Conservation (phyloP, 2,797 vertebrate species). For the Echeneis naucrates region DNA sequence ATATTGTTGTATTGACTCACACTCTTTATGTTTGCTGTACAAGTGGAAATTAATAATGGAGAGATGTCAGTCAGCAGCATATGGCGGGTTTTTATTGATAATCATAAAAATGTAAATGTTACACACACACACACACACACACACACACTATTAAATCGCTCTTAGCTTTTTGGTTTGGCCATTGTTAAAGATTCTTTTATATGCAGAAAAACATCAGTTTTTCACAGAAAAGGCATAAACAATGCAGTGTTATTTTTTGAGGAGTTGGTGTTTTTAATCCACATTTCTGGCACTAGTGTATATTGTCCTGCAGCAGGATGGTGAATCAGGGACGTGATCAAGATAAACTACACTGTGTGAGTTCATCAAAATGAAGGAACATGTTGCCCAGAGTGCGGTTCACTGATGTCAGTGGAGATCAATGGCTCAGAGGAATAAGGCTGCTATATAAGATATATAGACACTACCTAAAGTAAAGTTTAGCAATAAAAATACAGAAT, state of each 20-base stretch:
- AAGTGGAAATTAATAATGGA: not conserved
- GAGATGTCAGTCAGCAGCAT: not conserved
- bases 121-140: slow-evolving; percentile 8
- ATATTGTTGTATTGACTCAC: slow-evolving; percentile 18
- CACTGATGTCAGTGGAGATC: slow-evolving; percentile 10
- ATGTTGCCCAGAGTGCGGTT: slow-evolving; percentile 2
- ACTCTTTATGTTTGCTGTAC: slow-evolving; percentile 17
- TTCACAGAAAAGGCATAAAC: not conserved
- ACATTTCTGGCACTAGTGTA: slow-evolving; percentile 16
- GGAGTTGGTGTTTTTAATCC: slow-evolving; percentile 14
- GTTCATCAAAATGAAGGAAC: slow-evolving; percentile 12
- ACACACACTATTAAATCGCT: not conserved
- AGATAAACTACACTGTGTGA: slow-evolving; percentile 15
- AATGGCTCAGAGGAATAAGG: slow-evolving; percentile 11
- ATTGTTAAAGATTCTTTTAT: not conserved
- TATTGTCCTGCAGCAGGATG: not conserved
- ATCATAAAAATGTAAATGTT: slow-evolving; percentile 8
- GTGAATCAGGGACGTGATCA: slow-evolving; percentile 3
- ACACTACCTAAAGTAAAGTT: slow-evolving; percentile 3
- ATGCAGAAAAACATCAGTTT: not conserved
- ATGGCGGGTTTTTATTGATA: not conserved
- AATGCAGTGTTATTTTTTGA: not conserved
- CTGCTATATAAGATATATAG: not conserved
- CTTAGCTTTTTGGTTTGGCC: not conserved
- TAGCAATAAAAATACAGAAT: not conserved